Base-by-base conservation (phyloP, 1,140 invertebrate species). In the Drosophila bocqueti region DNA sequence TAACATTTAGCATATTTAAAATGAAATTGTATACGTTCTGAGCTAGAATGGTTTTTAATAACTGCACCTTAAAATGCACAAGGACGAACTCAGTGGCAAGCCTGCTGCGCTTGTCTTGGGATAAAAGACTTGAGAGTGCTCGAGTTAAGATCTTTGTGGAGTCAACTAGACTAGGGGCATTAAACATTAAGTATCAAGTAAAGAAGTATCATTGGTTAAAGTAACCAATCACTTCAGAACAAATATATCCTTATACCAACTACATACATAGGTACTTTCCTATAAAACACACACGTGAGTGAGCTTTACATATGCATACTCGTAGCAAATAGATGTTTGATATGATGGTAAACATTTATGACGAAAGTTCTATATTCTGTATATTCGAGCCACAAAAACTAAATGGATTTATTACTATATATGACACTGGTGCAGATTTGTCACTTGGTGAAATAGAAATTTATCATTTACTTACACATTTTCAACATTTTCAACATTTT, bases 391-490 rank as follows among this genome's bases (percentile, higher is more conserved):
- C 21, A 31, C 63, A 24, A 4, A 13, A 55, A 34, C 59, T 43
- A 34, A 43, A 65, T 62, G 58, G 40, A 24, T 21, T 21, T 65
- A 16, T 24, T 36, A 36, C 46, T 66, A 50, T 42, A 40, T 67
- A 24, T 24, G 63, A 26, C 62, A 66, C 47, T 52, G 21, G 74
- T 71, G 67, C 68, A 47, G 49, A 68, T 66, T 68, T 40, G 18
- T 68, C 63, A 55, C 62, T 66, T 66, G 2, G 59, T 58, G 61
- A 58, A 54, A 54, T 40, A 64, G 46, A 49, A 49, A 82, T 58
- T 79, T 52, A 60, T 49, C 50, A 65, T 86, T 86, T 86, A 86
- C 83, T 86, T 86, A 86, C 83, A 86, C 79, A 85, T 85, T 82
- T 55, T 79, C 26, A 34, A 29, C 24, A 24, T 24, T 24, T 24